These are phyloP conservation scores for Andrena bucephala DNA, from an alignment of 2,888 invertebrate species.

Conservation along the genomic window DNA sequence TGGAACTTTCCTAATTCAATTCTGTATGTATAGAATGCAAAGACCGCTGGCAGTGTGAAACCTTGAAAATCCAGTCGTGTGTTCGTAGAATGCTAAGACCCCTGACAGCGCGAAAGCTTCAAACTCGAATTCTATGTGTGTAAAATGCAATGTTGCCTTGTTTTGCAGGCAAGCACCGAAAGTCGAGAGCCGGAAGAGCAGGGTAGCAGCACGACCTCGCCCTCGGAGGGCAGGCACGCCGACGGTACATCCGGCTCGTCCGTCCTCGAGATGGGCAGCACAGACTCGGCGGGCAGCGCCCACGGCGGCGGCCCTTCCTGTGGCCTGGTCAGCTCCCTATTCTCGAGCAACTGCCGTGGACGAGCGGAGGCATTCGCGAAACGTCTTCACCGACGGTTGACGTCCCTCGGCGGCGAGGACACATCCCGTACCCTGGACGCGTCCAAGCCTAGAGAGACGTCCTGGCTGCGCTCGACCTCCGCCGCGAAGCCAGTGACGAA, in stretches of 20 bases:
- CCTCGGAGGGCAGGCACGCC: conserved; percentile 62
- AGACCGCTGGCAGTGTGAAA: neutral
- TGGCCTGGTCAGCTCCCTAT: conserved; percentile 79
- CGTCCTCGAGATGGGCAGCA: conserved; percentile 77
- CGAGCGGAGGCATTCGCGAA: conserved; percentile 93
- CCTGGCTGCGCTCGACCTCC: conserved; percentile 74
- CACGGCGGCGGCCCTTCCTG: conserved; percentile 79
- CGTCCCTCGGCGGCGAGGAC: conserved; percentile 88
- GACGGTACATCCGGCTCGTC: conserved; percentile 57
- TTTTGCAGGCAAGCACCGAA: conserved; percentile 67
- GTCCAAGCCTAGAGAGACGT: conserved; percentile 75
- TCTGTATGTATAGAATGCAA: neutral
- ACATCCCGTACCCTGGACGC: conserved; percentile 63
- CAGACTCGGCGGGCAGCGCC: conserved; percentile 83
- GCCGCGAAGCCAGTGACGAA: conserved; percentile 76
- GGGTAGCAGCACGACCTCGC: conserved; percentile 61
- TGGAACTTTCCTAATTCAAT: too few species aligned
- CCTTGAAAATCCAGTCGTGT: too few species aligned
- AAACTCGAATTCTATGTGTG: neutral
- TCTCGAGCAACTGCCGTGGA: conserved; percentile 90
- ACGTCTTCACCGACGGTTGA: conserved; percentile 90
- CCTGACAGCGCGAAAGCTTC: neutral
- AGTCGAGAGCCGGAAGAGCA: conserved; percentile 65
- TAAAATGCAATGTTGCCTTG: neutral
- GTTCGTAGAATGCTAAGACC: neutral